A percentile compares a stretch with the other conserved stretches of the same genome.
Evolutionary conservation across 92 coral and sea anemone species (phyloP).

Genomic region (Parazoanthus darwini): DNA sequence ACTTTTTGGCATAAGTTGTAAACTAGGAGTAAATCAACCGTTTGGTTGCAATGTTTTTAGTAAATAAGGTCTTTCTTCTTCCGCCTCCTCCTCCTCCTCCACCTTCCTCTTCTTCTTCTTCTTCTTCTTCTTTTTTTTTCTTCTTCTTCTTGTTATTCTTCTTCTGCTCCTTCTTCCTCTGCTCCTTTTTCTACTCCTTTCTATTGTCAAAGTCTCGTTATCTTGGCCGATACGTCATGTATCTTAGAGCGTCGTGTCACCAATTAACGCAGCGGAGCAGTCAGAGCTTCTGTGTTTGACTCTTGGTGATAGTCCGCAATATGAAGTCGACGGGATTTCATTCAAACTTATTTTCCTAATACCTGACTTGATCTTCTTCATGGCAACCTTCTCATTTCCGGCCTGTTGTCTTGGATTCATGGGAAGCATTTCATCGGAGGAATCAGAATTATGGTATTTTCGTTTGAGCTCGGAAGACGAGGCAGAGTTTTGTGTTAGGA

Average conservation of each 20-base stretch:
- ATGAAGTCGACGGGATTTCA: conserved; percentile 4
- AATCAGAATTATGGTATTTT: neutral
- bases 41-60: too few species aligned
- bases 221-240: neutral
- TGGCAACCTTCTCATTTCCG: neutral
- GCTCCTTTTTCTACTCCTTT: too few species aligned
- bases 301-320: neutral
- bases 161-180: too few species aligned
- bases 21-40: too few species aligned
- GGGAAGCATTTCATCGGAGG: conserved; percentile 17
- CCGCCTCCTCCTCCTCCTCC: too few species aligned
- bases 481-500: neutral
- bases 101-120: too few species aligned
- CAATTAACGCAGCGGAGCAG: conserved; percentile 18
- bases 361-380: conserved; percentile 8
- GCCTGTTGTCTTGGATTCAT: neutral
- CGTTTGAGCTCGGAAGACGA: neutral
- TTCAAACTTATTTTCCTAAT: conserved; percentile 26
- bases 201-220: too few species aligned
- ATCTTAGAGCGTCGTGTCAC: conserved; percentile 9
- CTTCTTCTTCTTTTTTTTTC: too few species aligned
- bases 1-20: too few species aligned
- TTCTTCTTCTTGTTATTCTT: too few species aligned
- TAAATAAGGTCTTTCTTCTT: too few species aligned
- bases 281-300: neutral